Evolutionary conservation across 2,888 invertebrate genomes (phyloP).

Genomic region (Cetonia aurata): DNA sequence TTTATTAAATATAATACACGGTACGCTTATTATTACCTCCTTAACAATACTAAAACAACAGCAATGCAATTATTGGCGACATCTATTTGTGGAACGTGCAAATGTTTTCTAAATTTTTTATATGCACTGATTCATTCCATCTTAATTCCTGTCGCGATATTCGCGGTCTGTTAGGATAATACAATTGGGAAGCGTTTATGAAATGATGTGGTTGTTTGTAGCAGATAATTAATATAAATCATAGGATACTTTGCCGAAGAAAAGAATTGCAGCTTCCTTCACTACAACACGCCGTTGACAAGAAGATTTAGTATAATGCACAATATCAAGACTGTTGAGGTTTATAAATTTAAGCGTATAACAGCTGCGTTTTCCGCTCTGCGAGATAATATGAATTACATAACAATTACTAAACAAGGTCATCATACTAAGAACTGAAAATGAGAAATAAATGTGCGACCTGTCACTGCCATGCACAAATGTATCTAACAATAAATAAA

Average conservation of each 20-base stretch:
- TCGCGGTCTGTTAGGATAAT: slow-evolving; percentile 27
- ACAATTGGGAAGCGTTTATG: slow-evolving; percentile 27
- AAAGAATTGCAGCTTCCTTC: slow-evolving; percentile 2
- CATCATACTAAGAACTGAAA: too few relatives aligned
- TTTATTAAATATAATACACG: too few relatives aligned
- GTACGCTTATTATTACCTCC: too few relatives aligned
- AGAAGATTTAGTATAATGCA: not conserved
- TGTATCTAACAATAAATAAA: too few relatives aligned
- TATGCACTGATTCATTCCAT: slow-evolving; percentile 24
- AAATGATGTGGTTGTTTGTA: slow-evolving; percentile 15
- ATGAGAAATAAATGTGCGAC: too few relatives aligned
- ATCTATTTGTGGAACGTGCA: not conserved
- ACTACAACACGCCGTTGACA: not conserved
- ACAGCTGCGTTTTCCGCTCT: too few relatives aligned
- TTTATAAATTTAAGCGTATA: not conserved
- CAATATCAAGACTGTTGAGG: not conserved
- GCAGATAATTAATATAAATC: slow-evolving; percentile 7
- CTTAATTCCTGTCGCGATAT: slow-evolving; percentile 14
- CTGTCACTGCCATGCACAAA: too few relatives aligned
- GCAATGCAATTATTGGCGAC: too few relatives aligned
- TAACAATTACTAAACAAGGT: too few relatives aligned
- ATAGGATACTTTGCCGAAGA: not conserved
- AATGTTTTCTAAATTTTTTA: slow-evolving; percentile 21
- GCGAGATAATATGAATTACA: too few relatives aligned
- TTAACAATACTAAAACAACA: too few relatives aligned